phyloP scores from a whole-genome alignment of 2,797 vertebrate genomes.

The Cephalopachus bancanus region DNA sequence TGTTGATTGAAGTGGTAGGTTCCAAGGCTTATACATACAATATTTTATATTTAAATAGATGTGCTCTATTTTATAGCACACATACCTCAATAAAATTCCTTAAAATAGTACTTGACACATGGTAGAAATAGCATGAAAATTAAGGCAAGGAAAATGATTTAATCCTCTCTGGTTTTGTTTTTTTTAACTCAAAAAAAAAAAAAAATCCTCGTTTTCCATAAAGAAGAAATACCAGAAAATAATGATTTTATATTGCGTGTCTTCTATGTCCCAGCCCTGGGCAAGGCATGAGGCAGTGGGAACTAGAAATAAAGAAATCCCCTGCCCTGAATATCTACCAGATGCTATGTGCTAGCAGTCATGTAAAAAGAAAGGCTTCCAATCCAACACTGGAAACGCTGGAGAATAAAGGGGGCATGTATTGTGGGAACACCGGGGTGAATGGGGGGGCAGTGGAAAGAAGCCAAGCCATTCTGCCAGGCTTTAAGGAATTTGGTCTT shows the following conservation, averaged over 20 bases:
- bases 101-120: not conserved
- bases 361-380: not conserved
- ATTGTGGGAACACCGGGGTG: not conserved
- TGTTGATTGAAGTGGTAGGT: not conserved
- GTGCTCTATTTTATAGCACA: not conserved
- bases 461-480: not conserved
- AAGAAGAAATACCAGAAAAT: not conserved
- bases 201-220: fast-evolving
- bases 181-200: too few species aligned
- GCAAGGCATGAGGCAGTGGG: not conserved
- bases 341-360: not conserved
- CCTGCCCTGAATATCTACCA: not conserved
- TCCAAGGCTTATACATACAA: not conserved
- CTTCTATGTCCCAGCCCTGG: not conserved
- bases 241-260: too few species aligned
- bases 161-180: not conserved
- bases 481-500: not conserved
- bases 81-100: not conserved
- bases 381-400: too few species aligned
- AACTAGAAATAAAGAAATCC: not conserved
- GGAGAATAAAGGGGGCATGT: not conserved
- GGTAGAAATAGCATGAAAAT: too few species aligned
- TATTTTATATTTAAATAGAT: not conserved
- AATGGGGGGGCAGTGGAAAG: not conserved
- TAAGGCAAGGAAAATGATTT: not conserved